Conservation (phyloP, 2,797 vertebrate species). For the Danio kyathit region DNA sequence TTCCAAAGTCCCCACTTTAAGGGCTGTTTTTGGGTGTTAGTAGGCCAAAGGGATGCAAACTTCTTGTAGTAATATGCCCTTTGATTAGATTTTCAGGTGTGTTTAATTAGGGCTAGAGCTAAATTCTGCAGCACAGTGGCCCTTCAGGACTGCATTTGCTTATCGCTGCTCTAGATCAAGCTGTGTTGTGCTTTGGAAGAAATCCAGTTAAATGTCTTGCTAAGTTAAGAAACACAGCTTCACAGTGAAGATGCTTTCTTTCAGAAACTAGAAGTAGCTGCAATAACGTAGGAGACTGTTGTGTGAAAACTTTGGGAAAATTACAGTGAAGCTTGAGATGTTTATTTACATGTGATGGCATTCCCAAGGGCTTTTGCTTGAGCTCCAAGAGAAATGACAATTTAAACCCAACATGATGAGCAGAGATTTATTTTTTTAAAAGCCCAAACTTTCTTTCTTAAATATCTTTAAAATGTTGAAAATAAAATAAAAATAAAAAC, state of each 20-base stretch:
- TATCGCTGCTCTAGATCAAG: background rate
- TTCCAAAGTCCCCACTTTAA: background rate
- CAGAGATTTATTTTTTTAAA: constrained; percentile 38
- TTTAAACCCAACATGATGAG: constrained; percentile 22
- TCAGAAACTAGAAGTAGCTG: background rate
- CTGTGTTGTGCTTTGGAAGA: background rate
- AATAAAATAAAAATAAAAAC: constrained; percentile 16
- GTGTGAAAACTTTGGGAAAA: constrained; percentile 6
- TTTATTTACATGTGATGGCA: constrained; percentile 16
- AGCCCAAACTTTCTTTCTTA: constrained; percentile 20
- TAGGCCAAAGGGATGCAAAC: background rate
- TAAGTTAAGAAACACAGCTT: background rate
- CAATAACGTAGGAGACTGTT: constrained; percentile 5
- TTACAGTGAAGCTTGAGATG: constrained; percentile 1
- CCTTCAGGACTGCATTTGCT: background rate
- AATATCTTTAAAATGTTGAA: constrained; percentile 30
- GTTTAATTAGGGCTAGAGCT: background rate
- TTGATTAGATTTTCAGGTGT: background rate
- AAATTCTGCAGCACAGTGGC: background rate
- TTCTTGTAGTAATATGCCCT: background rate
- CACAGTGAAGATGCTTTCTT: background rate
- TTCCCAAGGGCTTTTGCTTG: constrained; percentile 13
- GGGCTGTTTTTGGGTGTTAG: background rate
- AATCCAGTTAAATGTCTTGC: background rate
- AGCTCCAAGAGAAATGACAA: constrained; percentile 38